Evolutionary conservation across 2,888 invertebrate genomes (phyloP).

Genomic region (Nephrotoma guestfalica): DNA sequence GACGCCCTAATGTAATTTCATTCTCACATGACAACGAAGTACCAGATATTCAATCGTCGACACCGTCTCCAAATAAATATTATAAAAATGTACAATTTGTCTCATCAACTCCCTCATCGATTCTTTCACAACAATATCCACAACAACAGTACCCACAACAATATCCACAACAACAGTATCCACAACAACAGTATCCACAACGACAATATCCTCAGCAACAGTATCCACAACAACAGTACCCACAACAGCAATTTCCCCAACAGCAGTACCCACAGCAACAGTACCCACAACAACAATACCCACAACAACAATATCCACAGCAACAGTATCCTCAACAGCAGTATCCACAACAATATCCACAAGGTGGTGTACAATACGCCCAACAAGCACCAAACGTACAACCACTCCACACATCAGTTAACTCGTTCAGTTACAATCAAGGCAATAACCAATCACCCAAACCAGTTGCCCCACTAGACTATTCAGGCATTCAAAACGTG

Average conservation of each 20-base stretch:
- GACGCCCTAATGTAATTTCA: not conserved
- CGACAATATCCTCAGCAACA: not conserved
- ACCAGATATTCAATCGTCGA: not conserved
- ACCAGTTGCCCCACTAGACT: not conserved
- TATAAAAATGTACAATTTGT: constrained; percentile 1
- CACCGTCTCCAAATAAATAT: not conserved
- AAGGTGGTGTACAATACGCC: not conserved
- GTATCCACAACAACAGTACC: not conserved
- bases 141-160: not conserved
- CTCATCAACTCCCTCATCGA: not conserved
- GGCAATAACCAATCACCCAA: not conserved
- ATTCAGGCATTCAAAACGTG: not conserved
- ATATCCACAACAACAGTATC: constrained; percentile 3
- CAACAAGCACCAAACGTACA: not conserved
- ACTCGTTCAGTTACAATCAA: not conserved
- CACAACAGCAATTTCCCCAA: not conserved
- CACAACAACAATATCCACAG: not conserved
- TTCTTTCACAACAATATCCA: not conserved
- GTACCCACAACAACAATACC: not conserved
- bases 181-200: not conserved
- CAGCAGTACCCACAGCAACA: not conserved
- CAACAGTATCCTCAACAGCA: not conserved
- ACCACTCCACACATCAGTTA: not conserved
- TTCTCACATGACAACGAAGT: not conserved
- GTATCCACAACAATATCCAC: not conserved